Conservation (phyloP, 2,888 invertebrate genomes). For the Latheticus oryzae region DNA sequence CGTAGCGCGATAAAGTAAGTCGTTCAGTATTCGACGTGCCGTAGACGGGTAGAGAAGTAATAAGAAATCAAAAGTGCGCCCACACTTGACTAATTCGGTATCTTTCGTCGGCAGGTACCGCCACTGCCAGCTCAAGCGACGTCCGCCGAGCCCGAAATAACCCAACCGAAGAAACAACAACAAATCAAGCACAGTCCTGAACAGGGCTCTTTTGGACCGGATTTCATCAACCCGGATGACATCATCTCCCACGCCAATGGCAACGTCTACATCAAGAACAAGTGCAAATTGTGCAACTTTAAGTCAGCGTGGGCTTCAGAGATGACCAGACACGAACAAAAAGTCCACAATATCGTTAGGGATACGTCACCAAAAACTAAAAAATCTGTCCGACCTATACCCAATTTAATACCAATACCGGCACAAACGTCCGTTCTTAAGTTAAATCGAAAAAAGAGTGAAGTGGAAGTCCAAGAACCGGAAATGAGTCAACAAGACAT, state of each 20-base stretch:
- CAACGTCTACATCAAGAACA: slow-evolving; percentile 64
- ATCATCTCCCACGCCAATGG: slow-evolving; percentile 65
- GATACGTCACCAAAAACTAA: slow-evolving; percentile 47
- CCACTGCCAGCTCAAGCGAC: slow-evolving; percentile 45
- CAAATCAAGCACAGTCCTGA: slow-evolving; percentile 47
- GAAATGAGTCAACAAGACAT: slow-evolving; percentile 65
- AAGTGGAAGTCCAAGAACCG: slow-evolving; percentile 53
- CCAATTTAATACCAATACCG: slow-evolving; percentile 79
- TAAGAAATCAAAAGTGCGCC: no score
- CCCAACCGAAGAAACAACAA: slow-evolving; percentile 48
- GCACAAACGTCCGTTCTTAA: slow-evolving; percentile 58
- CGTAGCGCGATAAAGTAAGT: slow-evolving; percentile 46
- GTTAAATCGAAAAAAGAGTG: slow-evolving; percentile 19
- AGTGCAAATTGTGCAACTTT: slow-evolving; percentile 70
- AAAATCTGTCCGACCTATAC: slow-evolving; percentile 74
- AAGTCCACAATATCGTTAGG: slow-evolving; percentile 64
- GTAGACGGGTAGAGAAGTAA: no score
- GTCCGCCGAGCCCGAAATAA: slow-evolving; percentile 45
- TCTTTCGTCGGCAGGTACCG: slow-evolving; percentile 34
- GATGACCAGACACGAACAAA: slow-evolving; percentile 68
- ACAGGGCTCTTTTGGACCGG: slow-evolving; percentile 61
- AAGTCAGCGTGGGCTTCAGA: slow-evolving; percentile 71
- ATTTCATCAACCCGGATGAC: slow-evolving; percentile 67
- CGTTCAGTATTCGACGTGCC: slow-evolving; percentile 42
- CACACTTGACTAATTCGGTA: slow-evolving; percentile 38